Evolutionary conservation across 2,797 vertebrate species (phyloP).

Genomic region (Manis javanica): DNA sequence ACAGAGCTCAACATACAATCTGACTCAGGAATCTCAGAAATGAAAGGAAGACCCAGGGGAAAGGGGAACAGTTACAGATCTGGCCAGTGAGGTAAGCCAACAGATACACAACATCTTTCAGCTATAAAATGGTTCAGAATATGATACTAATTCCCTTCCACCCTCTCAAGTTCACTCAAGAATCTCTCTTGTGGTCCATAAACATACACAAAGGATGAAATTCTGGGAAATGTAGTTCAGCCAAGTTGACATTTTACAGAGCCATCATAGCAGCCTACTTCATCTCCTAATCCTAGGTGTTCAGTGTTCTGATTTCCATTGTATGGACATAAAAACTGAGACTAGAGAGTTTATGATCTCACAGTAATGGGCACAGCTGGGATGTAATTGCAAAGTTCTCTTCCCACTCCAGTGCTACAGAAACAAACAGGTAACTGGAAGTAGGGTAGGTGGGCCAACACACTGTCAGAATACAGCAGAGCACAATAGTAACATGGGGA

Average conservation of each 20-base stretch:
- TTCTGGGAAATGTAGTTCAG: neutral
- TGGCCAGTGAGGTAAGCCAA: neutral
- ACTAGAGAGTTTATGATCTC: neutral
- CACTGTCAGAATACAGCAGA: neutral
- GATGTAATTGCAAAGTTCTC: neutral
- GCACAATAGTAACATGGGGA: neutral
- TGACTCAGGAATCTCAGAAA: neutral
- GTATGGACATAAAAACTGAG: constrained; percentile 24
- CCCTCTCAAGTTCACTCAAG: neutral
- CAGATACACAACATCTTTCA: neutral
- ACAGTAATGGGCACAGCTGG: neutral
- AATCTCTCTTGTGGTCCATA: neutral
- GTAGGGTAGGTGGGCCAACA: neutral
- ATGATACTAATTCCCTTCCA: neutral
- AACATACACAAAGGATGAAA: neutral
- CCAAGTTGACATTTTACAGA: neutral
- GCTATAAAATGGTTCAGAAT: constrained; percentile 9
- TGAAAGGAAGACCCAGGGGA: neutral
- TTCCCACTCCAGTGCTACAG: neutral
- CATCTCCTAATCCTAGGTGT: neutral
- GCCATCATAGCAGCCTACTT: neutral
- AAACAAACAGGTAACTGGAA: constrained; percentile 16
- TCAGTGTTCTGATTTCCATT: neutral
- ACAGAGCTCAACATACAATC: neutral
- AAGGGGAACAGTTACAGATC: neutral